Evolutionary conservation across 2,888 invertebrate species (phyloP).

Genomic region (Eristalis pertinax): DNA sequence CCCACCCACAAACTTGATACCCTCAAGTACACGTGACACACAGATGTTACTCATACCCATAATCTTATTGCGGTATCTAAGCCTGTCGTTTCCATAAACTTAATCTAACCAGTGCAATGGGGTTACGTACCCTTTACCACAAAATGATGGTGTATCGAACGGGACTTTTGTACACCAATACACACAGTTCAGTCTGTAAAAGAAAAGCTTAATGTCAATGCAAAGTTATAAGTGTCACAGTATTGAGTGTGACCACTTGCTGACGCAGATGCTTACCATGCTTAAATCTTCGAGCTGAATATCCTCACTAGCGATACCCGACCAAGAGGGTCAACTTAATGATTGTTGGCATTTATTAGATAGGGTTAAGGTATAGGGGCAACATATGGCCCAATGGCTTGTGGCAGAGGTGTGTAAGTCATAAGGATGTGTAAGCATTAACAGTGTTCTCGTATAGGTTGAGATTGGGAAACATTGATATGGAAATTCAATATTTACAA

Average conservation of each 20-base stretch:
- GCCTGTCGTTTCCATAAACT: slow-evolving; percentile 69
- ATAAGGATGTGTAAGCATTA: slow-evolving; percentile 35
- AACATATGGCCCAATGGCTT: slow-evolving; percentile 55
- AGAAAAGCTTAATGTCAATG: slow-evolving; percentile 67
- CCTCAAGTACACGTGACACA: slow-evolving; percentile 50
- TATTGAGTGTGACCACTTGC: slow-evolving; percentile 69
- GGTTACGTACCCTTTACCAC: slow-evolving; percentile 69
- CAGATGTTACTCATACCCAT: slow-evolving; percentile 62
- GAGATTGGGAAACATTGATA: slow-evolving; percentile 28
- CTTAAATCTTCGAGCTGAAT: slow-evolving; percentile 57
- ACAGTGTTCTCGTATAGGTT: slow-evolving; percentile 17
- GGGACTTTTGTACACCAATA: slow-evolving; percentile 49
- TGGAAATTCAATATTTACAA: slow-evolving; percentile 27
- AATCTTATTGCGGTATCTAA: slow-evolving; percentile 69
- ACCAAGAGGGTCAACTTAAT: slow-evolving; percentile 61
- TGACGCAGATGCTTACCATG: slow-evolving; percentile 67
- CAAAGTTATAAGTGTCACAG: slow-evolving; percentile 69
- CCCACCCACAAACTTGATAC: slow-evolving; percentile 14
- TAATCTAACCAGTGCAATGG: slow-evolving; percentile 71
- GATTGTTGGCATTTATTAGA: slow-evolving; percentile 69
- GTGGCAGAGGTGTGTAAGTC: slow-evolving; percentile 57
- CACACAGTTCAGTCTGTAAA: slow-evolving; percentile 30
- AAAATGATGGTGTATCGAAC: slow-evolving; percentile 68
- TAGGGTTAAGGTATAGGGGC: slow-evolving; percentile 59
- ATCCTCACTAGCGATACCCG: slow-evolving; percentile 26